phyloP scores from a whole-genome alignment of 2,888 invertebrate genomes.

The Drosophila formosana region DNA sequence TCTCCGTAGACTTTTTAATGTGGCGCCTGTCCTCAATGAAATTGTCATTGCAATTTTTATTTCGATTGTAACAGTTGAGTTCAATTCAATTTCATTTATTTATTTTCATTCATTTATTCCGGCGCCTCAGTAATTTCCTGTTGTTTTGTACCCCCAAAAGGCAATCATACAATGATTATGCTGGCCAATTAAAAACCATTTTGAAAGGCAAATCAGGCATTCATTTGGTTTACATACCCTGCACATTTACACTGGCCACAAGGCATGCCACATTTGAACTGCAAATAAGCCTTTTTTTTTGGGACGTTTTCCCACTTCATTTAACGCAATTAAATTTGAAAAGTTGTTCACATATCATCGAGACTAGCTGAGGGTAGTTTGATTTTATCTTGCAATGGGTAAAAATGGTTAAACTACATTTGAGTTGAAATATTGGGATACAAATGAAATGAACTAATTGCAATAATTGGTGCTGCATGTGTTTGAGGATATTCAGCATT shows the following conservation, averaged over 20 bases:
- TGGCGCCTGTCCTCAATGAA: conserved; percentile 18
- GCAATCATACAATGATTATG: conserved; percentile 29
- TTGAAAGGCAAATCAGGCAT: conserved; percentile 14
- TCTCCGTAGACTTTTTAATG: conserved; percentile 38
- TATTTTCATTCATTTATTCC: conserved; percentile 30
- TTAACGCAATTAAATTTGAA: conserved; percentile 7
- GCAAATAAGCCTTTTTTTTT: not conserved
- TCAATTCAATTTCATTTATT: conserved; percentile 8
- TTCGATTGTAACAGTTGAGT: not conserved
- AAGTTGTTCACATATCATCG: not conserved
- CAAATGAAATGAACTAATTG: not conserved
- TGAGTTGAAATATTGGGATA: too few relatives aligned
- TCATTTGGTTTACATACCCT: conserved; percentile 1
- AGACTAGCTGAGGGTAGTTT: not conserved
- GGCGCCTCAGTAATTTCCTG: conserved; percentile 44
- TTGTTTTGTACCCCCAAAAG: conserved; percentile 23
- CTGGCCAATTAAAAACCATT: conserved; percentile 40
- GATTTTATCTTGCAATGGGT: conserved; percentile 6
- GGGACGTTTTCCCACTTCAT: not conserved
- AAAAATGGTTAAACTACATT: not conserved
- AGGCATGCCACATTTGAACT: not conserved
- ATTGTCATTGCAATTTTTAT: conserved; percentile 34
- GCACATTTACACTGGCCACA: not conserved
- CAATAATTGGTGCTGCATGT: not conserved
- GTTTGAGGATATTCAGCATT: not conserved